Percentiles rank a stretch among this genome's conserved stretches.
Conservation (phyloP, 2,113 vertebrate species). For the Malurus melanocephalus region DNA sequence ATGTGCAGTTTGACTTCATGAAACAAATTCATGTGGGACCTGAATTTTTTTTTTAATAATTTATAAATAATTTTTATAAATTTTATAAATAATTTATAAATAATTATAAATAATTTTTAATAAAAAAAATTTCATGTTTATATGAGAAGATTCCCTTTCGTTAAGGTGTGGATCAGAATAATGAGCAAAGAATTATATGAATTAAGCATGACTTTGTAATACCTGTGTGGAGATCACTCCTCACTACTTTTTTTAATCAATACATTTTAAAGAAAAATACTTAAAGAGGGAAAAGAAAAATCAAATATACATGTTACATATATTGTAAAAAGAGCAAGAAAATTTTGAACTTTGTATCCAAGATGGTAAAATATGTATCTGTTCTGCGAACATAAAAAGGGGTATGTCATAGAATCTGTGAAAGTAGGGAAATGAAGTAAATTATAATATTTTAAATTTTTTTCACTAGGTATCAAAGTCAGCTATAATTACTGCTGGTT, state of each 20-base stretch:
- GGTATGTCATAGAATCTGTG: not conserved
- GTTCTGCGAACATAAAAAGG: not conserved
- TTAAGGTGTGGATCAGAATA: not conserved
- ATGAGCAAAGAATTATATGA: not conserved
- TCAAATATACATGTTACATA: not conserved
- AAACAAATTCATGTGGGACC: not conserved
- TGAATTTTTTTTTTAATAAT: not conserved
- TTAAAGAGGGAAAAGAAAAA: not conserved
- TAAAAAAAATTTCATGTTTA: not conserved
- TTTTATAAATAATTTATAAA: too few species aligned
- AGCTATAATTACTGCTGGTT: not conserved
- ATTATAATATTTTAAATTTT: not conserved
- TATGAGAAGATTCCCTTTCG: not conserved
- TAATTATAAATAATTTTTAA: too few species aligned
- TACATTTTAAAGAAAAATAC: not conserved
- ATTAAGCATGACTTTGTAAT: not conserved
- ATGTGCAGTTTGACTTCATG: not conserved
- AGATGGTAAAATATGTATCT: not conserved
- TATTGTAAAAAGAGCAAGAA: not conserved
- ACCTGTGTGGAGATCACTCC: not conserved
- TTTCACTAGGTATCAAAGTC: not conserved
- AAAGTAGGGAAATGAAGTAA: not conserved
- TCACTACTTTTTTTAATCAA: not conserved
- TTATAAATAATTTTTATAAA: too few species aligned
- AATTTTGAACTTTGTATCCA: not conserved